Base-by-base conservation (phyloP, 2,113 vertebrate species). In the Hyla sarda region DNA sequence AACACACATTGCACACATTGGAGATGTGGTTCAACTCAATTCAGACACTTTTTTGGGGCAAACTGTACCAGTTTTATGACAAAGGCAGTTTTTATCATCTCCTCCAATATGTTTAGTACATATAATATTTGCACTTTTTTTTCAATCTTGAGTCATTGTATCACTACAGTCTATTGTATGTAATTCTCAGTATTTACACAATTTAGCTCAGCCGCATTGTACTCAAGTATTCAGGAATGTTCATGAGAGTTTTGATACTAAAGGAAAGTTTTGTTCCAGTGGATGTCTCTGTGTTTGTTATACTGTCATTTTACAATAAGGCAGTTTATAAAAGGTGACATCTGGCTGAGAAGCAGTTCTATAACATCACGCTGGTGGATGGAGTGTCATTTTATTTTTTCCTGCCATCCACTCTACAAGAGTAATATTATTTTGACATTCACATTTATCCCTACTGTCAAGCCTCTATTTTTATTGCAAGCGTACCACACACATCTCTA, bases 341-440 rank as follows among this genome's bases (percentile, higher is more conserved):
- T 93, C 92, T 93, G 93, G 95, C 92, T 94, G 95, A 94, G 93
- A 95, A 92, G 92, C 89, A 93, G 91, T 92, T 94, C 92, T 93
- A 92, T 92, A 91, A 92, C 91, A 90, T 91, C 92, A 92, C 94
- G 90, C 92, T 91, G 91, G 92, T 93, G 91, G 91, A 93, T 94
- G 91, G 89, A 89, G 91, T 93, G 91, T 94, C 92, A 89, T 92
- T 93, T 92, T 92, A n/a, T n/a, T 48, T 94, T 90, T 94, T 89
- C 30, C 93, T 93, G 90, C 93, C 92, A 91, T 91, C 77, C 89
- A 91, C 91, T 92, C 92, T 92, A 92, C 92, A 95, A 93, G 92
- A 95, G 91, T 93, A 94, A 95, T 95, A 94, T 95, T 94, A 95
- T 95, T 95, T 92, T 95, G 93, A 96, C 94, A 94, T 85, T 86